phyloP scores from a whole-genome alignment of 1,140 invertebrate species.

The Delia radicum region DNA sequence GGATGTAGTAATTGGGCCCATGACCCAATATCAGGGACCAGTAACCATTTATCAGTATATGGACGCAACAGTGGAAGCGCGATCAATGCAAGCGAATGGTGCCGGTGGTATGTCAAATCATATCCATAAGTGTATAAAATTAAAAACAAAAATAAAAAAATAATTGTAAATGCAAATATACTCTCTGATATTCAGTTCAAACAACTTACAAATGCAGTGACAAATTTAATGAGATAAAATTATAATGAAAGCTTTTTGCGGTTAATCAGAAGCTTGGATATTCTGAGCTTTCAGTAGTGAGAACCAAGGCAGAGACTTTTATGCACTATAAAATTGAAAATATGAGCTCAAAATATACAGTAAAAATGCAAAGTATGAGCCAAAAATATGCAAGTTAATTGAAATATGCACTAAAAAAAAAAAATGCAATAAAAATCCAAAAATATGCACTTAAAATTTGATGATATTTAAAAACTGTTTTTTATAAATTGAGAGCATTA shows the following conservation, averaged over 20 bases:
- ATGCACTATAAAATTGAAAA: too few species aligned
- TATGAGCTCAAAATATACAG: too few species aligned
- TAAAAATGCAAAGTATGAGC: too few species aligned
- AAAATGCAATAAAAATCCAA: too few species aligned
- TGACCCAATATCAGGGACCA: conserved; percentile 56
- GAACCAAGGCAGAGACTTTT: too few species aligned
- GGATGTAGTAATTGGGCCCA: conserved; percentile 56
- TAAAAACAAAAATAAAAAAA: neutral
- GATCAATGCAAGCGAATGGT: conserved; percentile 43
- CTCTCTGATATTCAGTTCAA: neutral
- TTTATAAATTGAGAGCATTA: too few species aligned
- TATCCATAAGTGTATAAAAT: neutral
- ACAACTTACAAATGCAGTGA: neutral
- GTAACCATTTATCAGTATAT: conserved; percentile 56
- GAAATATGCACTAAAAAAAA: too few species aligned
- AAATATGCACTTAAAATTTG: too few species aligned
- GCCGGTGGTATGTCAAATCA: conserved; percentile 30
- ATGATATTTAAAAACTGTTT: too few species aligned
- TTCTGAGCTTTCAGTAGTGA: neutral
- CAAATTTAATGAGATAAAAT: neutral
- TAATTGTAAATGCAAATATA: neutral
- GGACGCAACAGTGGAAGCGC: conserved; percentile 47
- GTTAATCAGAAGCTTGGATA: neutral
- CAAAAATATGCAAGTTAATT: too few species aligned
- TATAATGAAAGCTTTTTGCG: neutral